Evolutionary conservation across 2,797 vertebrate species (phyloP), one percentile per base, ranked within the genome.

Genomic region (Sebastes iracundus): DNA sequence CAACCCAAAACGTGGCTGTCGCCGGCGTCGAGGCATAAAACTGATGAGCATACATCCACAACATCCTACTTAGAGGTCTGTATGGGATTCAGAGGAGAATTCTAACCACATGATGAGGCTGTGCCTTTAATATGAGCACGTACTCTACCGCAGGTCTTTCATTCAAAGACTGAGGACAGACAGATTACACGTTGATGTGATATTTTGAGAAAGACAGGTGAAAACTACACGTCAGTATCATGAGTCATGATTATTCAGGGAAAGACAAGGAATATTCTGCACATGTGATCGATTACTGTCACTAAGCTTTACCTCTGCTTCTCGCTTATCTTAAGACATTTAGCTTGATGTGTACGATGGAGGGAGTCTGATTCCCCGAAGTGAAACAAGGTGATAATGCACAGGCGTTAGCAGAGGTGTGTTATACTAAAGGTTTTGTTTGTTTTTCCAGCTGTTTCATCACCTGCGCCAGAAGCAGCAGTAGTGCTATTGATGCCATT

Each of bases 91-190:
- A 52, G 6, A 56, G 14, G 16, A 38, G 58, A 42, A 56, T 27
- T 28, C 61, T 5, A 61, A 58, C 38, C 23, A 65, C 5, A 10
- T 28, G 63, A 62, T 58, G 55, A 70, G 77, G 56, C 16, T 63
- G 11, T 56, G 68, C 76, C 78, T 88, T 89, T 86, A 65, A 86
- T 81, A 88, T 80, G 87, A 90, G 78, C 85, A 79, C 55, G 1
- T 23, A 46, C 55, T 58, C 72, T 52, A 82, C n/a, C 28, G 52
- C 55, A 53, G 22, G 14, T n/a, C 25, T 78, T 28, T 55, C 30
- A 49, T 58, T 71, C 22, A 56, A 25, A 65, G 33, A 33, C 68
- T 11, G 35, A 75, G 60, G 56, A 68, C 16, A 18, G 58, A 55
- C 25, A n/a, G 30, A 75, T 67, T 28, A 20, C 56, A 72, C 49